Evolutionary conservation across 1,140 invertebrate species (phyloP), one percentile per base, ranked within the genome.

Genomic region (Himalopsyche phryganea): DNA sequence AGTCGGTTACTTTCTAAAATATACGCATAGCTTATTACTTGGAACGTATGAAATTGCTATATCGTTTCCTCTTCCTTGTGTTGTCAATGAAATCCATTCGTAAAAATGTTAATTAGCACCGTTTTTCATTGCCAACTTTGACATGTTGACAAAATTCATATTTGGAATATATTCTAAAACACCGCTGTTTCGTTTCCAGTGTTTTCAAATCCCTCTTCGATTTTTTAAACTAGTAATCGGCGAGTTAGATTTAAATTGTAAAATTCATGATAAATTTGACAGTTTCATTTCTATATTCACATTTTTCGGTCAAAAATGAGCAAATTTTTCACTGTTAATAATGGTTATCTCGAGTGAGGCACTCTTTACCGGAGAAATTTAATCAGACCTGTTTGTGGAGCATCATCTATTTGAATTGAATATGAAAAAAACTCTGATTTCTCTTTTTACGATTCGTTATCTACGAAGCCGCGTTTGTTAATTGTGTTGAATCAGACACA

Each of bases 21-120:
- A 28, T 9, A 28, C 23, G 9, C 23, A 28, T 9, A 28, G 9
- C n/a, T 40, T 40, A 40, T 4, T 40, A 40, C n/a, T 5, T 40
- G 38, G 4, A 28, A 28, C 9, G 23, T 28, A 28, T 5, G 23
- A 28, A 9, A 28, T 28, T 28, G 23, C 23, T 3, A 28, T 28
- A 18, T 20, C 32, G 46, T 18, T 54, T 54, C 32, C 44, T 54
- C 32, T 54, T 54, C 51, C 51, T 54, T 54, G 51, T 54, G 45
- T 46, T 40, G 5, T 47, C 17, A 15, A 11, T 15, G 4, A n/a
- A 40, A 13, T 48, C 28, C 28, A 28, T 20, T 35, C 13, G n/a
- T 46, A 1, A 36, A n/a, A 45, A 54, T 54, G 51, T 46, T 35
- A 54, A 54, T 54, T 28, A 28, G 23, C 9, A 40, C n/a, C n/a